Percentiles rank a stretch among this genome's conserved stretches.
These are phyloP conservation scores for Alviniconcha strummeri DNA, from an alignment of 2,888 invertebrate species.

Conservation along the genomic window DNA sequence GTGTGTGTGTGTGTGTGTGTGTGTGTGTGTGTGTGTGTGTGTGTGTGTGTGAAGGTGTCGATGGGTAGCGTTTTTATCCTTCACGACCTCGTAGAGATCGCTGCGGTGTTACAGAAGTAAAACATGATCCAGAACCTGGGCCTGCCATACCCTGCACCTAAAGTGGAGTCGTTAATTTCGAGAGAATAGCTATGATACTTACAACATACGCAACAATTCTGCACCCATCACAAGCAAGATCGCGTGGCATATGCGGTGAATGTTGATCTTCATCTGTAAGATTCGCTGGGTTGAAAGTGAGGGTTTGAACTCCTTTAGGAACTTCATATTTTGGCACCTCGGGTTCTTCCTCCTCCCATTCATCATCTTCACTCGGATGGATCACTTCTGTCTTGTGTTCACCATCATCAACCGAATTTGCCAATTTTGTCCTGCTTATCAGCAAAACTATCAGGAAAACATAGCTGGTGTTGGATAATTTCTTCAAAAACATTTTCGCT, in stretches of 20 bases:
- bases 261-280: conserved; percentile 70
- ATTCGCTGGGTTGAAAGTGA: conserved; percentile 55
- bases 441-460: no score
- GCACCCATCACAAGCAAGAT: conserved; percentile 71
- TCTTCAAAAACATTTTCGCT: no score
- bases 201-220: conserved; percentile 68
- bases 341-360: conserved; percentile 14
- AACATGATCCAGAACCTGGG: no score
- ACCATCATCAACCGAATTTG: neutral
- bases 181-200: conserved; percentile 16
- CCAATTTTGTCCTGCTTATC: neutral
- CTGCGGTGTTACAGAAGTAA: no score
- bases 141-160: no score
- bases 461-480: no score
- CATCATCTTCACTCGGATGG: neutral
- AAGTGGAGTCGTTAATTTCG: no score
- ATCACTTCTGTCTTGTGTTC: conserved; percentile 5
- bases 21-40: no score
- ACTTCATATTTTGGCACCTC: neutral
- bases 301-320: neutral
- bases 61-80: no score
- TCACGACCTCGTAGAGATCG: no score
- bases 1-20: no score
- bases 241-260: conserved; percentile 67
- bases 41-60: no score